Evolutionary conservation across 2,113 vertebrate genomes (phyloP), one percentile per base, ranked within the genome.

Genomic region (Psettodes erumei): DNA sequence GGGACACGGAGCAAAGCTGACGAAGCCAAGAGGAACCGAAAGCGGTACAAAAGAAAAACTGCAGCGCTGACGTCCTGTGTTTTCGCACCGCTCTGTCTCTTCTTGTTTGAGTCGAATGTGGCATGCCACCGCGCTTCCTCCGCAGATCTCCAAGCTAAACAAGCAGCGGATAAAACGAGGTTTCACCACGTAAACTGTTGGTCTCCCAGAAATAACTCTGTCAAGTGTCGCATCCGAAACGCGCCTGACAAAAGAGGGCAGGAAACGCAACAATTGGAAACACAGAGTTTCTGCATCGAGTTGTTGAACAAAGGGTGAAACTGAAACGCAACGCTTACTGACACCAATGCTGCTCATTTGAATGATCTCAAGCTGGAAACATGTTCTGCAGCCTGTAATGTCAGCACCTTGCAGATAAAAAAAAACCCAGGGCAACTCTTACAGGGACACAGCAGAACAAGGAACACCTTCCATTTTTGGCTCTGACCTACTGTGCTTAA

Each of bases 61-160:
- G 63, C 40, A 32, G 25, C 1, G 28, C 50, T 43, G 12, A 43
- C 27, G 69, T 48, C 27, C 30, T 54, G 43, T 62, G 25, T 69
- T 76, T 81, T 38, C 8, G 63, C 58, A 18, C 33, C 32, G 19
- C 63, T 75, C 50, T 71, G 53, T 67, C 59, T 50, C 51, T 12
- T 27, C 21, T 6, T 82, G 55, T 87, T 88, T 76, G 55, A 79
- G 37, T 84, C 86, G 76, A 83, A 76, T 38, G 21, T 4, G n/a
- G 23, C 77, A 33, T 38, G 25, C n/a, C 21, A 65, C 55, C 43
- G 30, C 47, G 0, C 65, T 89, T 88, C 85, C 83, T 79, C 62
- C 23, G 6, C 64, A 23, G 28, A 50, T 42, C 48, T 73, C 79
- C 81, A 75, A 81, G 62, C 42, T 66, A 82, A 86, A 88, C 70